Evolutionary conservation across 2,113 vertebrate genomes (phyloP).

Genomic region (Crotalus horridus): DNA sequence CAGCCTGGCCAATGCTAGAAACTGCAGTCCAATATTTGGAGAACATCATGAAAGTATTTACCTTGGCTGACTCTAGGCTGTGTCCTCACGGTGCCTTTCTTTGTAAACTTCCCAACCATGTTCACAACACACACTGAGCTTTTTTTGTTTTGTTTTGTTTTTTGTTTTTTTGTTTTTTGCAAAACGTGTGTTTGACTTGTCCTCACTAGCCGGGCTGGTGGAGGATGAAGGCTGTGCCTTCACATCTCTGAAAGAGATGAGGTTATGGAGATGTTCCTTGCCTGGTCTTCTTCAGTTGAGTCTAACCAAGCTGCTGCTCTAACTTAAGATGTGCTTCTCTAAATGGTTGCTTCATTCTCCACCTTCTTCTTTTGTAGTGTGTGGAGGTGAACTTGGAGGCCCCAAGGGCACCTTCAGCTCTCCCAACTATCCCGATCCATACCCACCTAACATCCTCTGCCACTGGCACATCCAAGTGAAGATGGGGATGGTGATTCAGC

Average conservation of each 20-base stretch:
- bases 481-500: slow-evolving; percentile 73
- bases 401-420: slow-evolving; percentile 84
- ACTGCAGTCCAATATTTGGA: no score
- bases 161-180: background rate
- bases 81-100: no score
- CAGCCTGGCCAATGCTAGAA: no score
- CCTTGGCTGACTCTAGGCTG: no score
- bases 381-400: slow-evolving; percentile 80
- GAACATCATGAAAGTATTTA: no score
- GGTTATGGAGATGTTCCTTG: background rate
- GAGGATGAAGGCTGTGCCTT: background rate
- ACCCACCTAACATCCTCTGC: slow-evolving; percentile 80
- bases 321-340: background rate
- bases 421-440: slow-evolving; percentile 84
- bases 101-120: no score
- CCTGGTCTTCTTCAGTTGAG: background rate
- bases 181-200: background rate
- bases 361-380: slow-evolving; percentile 67
- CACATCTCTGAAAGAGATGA: background rate
- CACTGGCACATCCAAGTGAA: slow-evolving; percentile 82
- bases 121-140: background rate
- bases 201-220: background rate
- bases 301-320: background rate
- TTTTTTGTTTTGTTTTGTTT: no score
- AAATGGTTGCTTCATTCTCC: background rate